Conservation (phyloP, 64 coral and sea anemone genomes). For the Orbicella faveolata region DNA sequence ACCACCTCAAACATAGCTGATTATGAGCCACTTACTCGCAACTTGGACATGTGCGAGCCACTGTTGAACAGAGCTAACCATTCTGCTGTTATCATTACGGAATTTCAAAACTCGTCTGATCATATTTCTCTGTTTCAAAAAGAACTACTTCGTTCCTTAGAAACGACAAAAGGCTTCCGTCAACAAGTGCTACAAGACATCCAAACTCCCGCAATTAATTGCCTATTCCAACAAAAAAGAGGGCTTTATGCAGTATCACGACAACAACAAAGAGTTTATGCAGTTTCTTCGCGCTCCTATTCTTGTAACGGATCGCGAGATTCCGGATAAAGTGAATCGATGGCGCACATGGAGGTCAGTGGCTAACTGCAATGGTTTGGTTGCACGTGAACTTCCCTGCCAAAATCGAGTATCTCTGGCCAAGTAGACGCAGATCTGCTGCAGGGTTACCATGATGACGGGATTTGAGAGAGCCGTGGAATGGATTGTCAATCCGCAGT, state of each 20-base stretch:
- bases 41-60: neutral
- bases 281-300: neutral
- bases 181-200: conserved; percentile 20
- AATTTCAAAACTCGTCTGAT: conserved; percentile 13
- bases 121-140: neutral
- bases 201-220: neutral
- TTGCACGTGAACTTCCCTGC: neutral
- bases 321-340: neutral
- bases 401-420: conserved; percentile 15
- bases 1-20: conserved; percentile 43
- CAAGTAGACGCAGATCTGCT: conserved; percentile 26
- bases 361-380: conserved; percentile 9
- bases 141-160: neutral
- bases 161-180: neutral
- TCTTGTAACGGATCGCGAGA: neutral
- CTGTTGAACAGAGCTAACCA: conserved; percentile 12
- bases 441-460: neutral
- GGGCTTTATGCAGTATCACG: too few relatives aligned
- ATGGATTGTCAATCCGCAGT: conserved; percentile 11
- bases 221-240: neutral
- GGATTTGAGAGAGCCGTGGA: conserved; percentile 21
- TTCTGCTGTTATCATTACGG: conserved; percentile 11
- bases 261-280: neutral
- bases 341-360: conserved; percentile 11
- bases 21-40: neutral